Evolutionary conservation across 1,140 invertebrate genomes (phyloP), one percentile per base, ranked within the genome.

Genomic region (Drosophila albomicans): DNA sequence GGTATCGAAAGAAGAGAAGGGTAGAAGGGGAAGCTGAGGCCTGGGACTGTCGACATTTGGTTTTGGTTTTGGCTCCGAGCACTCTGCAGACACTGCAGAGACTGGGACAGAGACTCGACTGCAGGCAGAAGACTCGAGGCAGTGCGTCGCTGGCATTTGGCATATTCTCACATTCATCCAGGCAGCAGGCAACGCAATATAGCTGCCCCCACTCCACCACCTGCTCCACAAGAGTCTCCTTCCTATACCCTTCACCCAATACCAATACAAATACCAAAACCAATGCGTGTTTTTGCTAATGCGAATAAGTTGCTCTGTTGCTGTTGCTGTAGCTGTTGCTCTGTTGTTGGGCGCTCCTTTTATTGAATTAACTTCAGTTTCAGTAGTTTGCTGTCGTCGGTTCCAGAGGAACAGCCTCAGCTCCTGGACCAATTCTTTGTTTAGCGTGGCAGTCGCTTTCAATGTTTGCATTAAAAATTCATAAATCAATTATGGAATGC

Each of bases 401-500:
- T 46, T 5, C 15, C 4, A 4, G 32, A 35, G 51, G 38, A 30
- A 45, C 56, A 25, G 51, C 45, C 54, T n/a, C 49, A 16, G 38
- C 59, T 65, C 35, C 75, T 64, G 16, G 30, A 28, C 16, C 41
- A 52, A 43, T 25, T 63, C 45, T 57, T 57, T 57, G 54, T 73
- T 78, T 73, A 61, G 45, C 62, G 48, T 80, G 16, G 75, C 82
- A 76, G 67, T 79, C 51, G 71, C 70, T 71, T 77, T 75, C 84
- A 76, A 75, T 85, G 89, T 86, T 91, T 88, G 81, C 90, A 91
- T 91, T 91, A 91, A 91, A 91, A 91, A 91, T 91, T 91, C 90
- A 91, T 91, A 91, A 91, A 91, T 91, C 90, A 91, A 91, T 91
- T 91, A 91, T 91, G 90, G 90, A 91, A 91, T 91, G 86, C 87